Conservation (phyloP, 2,797 vertebrate genomes). For the Intellagama lesueurii region DNA sequence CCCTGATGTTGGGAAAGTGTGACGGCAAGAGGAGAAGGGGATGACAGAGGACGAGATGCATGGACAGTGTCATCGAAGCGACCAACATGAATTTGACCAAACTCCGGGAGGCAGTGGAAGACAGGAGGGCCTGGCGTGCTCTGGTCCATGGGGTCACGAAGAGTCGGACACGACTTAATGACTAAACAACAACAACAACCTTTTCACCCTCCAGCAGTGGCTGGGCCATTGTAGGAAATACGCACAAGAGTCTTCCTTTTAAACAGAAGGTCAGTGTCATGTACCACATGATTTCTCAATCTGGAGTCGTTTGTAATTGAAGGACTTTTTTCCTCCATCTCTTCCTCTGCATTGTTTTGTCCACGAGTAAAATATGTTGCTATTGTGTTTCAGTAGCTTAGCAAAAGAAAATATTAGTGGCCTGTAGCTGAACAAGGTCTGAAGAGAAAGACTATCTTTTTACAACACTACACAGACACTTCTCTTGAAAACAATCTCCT, state of each 20-base stretch:
- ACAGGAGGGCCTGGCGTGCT: too few species aligned
- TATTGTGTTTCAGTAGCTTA: not conserved
- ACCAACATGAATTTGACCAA: too few species aligned
- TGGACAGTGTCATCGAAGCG: too few species aligned
- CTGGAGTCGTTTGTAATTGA: slow-evolving; percentile 64
- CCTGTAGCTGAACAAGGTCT: not conserved
- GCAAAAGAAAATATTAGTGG: not conserved
- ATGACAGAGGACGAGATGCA: too few species aligned
- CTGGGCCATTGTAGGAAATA: slow-evolving; percentile 56
- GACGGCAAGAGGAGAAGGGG: too few species aligned
- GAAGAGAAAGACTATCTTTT: slow-evolving; percentile 5
- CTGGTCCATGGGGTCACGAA: too few species aligned
- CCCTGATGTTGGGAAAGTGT: too few species aligned
- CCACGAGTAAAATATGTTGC: not conserved
- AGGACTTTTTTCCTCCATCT: slow-evolving; percentile 47
- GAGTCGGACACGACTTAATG: too few species aligned
- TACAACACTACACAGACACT: slow-evolving; percentile 38
- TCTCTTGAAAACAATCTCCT: slow-evolving; percentile 45
- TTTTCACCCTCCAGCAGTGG: slow-evolving; percentile 34
- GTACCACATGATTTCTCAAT: slow-evolving; percentile 65
- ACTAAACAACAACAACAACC: too few species aligned
- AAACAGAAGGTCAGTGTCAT: slow-evolving; percentile 64
- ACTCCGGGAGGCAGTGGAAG: too few species aligned
- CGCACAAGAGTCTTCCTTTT: slow-evolving; percentile 59
- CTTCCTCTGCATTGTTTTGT: slow-evolving; percentile 54